Evolutionary conservation across 2,113 vertebrate genomes (phyloP).

Genomic region (Lanius collurio): DNA sequence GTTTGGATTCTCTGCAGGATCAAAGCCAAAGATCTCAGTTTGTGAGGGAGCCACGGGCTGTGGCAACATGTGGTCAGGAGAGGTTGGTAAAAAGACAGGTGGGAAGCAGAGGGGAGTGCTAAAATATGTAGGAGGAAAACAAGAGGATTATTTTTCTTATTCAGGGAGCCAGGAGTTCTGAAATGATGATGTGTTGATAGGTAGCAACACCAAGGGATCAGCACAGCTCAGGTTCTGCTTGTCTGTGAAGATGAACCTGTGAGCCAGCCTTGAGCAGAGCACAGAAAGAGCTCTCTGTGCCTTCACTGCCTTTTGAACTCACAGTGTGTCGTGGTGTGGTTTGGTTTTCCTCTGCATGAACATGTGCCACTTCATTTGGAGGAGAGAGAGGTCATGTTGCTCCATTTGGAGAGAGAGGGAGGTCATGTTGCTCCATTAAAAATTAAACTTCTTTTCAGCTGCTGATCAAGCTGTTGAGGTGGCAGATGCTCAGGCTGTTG

Average conservation of each 20-base stretch:
- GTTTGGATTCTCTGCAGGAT: background rate
- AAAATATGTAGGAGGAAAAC: background rate
- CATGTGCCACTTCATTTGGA: background rate
- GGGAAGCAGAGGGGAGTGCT: background rate
- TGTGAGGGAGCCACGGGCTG: background rate
- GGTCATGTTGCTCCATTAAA: background rate
- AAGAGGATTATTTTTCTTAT: background rate
- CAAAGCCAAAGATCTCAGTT: background rate
- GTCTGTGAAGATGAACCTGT: background rate
- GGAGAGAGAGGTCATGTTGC: background rate
- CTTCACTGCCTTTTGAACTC: background rate
- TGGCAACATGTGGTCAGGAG: background rate
- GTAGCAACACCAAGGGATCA: background rate
- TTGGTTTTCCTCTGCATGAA: background rate
- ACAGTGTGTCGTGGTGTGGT: accelerated
- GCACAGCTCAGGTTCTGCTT: background rate
- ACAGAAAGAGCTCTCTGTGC: background rate
- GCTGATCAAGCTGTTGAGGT: background rate
- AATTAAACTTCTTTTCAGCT: background rate
- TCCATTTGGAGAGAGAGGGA: background rate
- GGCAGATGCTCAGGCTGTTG: background rate
- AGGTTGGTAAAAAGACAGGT: background rate
- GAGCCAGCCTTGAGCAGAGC: background rate
- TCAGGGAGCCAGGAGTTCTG: background rate
- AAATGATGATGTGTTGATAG: background rate